Base-by-base conservation (phyloP, 1,140 invertebrate genomes). In the Pollicipes pollicipes region DNA sequence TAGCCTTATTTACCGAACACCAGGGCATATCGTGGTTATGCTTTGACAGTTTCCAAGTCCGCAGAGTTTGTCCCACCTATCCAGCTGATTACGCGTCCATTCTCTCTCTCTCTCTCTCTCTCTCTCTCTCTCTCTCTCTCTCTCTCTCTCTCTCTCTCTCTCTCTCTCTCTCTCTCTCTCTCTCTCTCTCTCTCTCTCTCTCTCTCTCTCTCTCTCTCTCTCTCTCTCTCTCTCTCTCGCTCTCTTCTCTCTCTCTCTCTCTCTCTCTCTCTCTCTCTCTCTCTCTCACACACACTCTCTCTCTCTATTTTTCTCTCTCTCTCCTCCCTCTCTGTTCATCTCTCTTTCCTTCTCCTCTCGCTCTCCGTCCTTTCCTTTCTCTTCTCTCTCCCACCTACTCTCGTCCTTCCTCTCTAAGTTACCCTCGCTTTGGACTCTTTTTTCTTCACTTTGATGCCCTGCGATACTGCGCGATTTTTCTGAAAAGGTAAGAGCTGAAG, bases 261-360 rank as follows among this genome's bases (percentile, higher is more conserved):
- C 32, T 66, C 63, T 68, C 30, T 71, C 66, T 69, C 21, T 71
- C 70, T 71, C 69, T 74, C 68, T 69, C 67, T 30, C 58, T 73
- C 64, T 70, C 66, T 73, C 58, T 67, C 31, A n/a, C 35, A 70
- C 63, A 8, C 35, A 45, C 70, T 69, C 35, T 70, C 35, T 69
- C 32, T 70, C 68, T 68, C 64, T 70, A 21, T 29, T 8, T 68
- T 30, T 13, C 58, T 24, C 64, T 37, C 10, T 24, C 64, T 69
- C 29, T 17, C 31, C 35, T 45, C 66, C 66, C 27, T 71, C 37
- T 68, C 24, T 71, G 69, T 72, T 67, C 73, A 63, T 70, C 68
- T 32, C 63, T 73, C 66, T 69, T 63, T 73, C 32, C 58, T 35
- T 28, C 30, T 71, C 64, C 6, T 70, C 32, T 72, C 68, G 45